Evolutionary conservation across 2,888 invertebrate species (phyloP).

Genomic region (Trisateles emortualis): DNA sequence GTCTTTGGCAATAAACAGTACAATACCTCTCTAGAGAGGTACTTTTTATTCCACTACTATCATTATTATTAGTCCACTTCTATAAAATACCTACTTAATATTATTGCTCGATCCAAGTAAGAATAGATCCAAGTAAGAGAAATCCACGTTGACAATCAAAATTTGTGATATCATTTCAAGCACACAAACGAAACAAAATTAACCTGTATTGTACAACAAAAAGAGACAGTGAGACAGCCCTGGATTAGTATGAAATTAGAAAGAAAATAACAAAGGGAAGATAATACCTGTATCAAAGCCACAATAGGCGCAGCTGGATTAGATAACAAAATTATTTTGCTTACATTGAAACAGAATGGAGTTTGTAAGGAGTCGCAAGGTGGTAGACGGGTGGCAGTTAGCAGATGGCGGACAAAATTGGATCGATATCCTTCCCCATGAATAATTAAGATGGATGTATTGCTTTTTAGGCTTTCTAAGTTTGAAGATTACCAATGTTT

Average conservation of each 20-base stretch:
- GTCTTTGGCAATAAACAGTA: no score
- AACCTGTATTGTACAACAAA: not conserved
- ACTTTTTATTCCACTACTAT: no score
- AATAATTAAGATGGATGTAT: slow-evolving; percentile 78
- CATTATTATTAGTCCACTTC: no score
- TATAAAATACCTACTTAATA: no score
- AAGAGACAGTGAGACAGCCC: slow-evolving; percentile 4
- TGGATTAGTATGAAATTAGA: slow-evolving; percentile 21
- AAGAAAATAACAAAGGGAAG: slow-evolving; percentile 20
- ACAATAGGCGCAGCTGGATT: slow-evolving; percentile 23
- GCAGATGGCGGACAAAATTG: slow-evolving; percentile 57
- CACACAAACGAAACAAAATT: not conserved
- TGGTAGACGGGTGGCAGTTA: slow-evolving; percentile 49
- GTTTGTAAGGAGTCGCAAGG: slow-evolving; percentile 22
- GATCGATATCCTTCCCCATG: slow-evolving; percentile 72
- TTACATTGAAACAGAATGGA: slow-evolving; percentile 8
- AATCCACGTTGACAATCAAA: not conserved
- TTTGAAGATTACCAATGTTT: slow-evolving; percentile 26
- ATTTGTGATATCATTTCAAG: not conserved
- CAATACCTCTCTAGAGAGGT: no score
- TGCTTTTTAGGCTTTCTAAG: slow-evolving; percentile 56
- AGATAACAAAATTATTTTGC: slow-evolving; percentile 28
- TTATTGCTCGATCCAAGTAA: no score
- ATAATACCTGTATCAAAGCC: slow-evolving; percentile 29
- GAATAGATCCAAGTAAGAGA: no score